Conservation (phyloP, 1,140 invertebrate species). For the Micrasema longulum region DNA sequence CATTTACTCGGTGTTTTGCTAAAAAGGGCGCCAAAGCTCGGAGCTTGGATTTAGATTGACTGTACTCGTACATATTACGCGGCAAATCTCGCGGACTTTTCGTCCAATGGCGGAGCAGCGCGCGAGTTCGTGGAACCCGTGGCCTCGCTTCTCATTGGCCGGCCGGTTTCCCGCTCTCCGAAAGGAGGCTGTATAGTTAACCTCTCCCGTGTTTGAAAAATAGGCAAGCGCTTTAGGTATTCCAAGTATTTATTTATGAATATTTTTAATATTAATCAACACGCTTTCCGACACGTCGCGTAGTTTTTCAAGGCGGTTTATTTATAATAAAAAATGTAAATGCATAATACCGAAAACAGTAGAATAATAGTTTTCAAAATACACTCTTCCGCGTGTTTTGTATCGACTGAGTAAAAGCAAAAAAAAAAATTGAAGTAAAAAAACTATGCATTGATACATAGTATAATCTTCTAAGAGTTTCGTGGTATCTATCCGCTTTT, state of each 20-base stretch:
- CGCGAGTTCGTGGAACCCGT: constrained; percentile 61
- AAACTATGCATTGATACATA: no score
- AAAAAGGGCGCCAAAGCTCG: background rate
- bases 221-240: background rate
- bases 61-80: constrained; percentile 31
- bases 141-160: constrained; percentile 59
- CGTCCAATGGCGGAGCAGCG: constrained; percentile 55
- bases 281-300: background rate
- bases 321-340: no score
- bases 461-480: no score
- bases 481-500: no score
- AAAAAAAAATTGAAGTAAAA: no score
- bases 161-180: constrained; percentile 43
- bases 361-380: no score
- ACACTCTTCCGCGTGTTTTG: no score
- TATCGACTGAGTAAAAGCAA: no score
- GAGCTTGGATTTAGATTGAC: constrained; percentile 8
- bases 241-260: constrained; percentile 16
- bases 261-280: constrained; percentile 20
- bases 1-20: no score
- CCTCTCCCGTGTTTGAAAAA: constrained; percentile 11
- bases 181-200: constrained; percentile 39
- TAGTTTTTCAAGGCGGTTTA: background rate
- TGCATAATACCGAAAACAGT: no score
- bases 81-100: constrained; percentile 57